These are phyloP conservation scores for human DNA, from an alignment of 2,113 vertebrate genomes.

Conservation along the genomic window DNA sequence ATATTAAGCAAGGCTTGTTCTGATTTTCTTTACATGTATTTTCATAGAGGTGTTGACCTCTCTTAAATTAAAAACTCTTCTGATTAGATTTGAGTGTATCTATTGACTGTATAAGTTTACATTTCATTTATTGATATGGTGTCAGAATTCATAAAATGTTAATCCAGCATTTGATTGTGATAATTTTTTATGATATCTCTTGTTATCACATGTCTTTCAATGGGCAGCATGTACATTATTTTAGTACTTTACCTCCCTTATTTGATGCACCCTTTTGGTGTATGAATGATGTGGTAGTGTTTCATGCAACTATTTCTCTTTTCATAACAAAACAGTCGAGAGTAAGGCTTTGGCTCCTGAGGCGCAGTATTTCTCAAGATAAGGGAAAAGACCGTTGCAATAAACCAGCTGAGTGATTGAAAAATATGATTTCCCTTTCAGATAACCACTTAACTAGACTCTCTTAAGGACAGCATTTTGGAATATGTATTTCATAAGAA, in stretches of 20 bases:
- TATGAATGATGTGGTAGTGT: not conserved
- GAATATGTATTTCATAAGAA: not conserved
- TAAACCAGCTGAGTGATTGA: not conserved
- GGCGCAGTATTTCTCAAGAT: not conserved
- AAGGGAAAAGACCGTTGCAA: not conserved
- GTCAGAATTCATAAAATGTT: not conserved
- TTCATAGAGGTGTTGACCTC: not conserved
- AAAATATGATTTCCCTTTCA: not conserved
- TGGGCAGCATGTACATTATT: not conserved
- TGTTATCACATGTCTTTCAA: not conserved
- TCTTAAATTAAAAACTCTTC: not conserved
- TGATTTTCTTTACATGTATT: not conserved
- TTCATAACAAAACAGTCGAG: too few species aligned
- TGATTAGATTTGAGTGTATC: not conserved
- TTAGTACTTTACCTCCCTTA: too few species aligned
- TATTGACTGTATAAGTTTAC: not conserved
- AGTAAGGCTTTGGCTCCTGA: not conserved
- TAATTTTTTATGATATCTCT: not conserved
- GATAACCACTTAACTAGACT: too few species aligned
- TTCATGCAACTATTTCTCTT: not conserved
- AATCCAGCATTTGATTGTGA: not conserved
- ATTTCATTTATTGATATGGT: not conserved
- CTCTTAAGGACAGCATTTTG: not conserved
- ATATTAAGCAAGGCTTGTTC: not conserved
- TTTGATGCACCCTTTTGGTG: too few species aligned